Evolutionary conservation across 64 coral and sea anemone species (phyloP), one percentile per base, ranked within the genome.

Genomic region (Trachythela sp.): DNA sequence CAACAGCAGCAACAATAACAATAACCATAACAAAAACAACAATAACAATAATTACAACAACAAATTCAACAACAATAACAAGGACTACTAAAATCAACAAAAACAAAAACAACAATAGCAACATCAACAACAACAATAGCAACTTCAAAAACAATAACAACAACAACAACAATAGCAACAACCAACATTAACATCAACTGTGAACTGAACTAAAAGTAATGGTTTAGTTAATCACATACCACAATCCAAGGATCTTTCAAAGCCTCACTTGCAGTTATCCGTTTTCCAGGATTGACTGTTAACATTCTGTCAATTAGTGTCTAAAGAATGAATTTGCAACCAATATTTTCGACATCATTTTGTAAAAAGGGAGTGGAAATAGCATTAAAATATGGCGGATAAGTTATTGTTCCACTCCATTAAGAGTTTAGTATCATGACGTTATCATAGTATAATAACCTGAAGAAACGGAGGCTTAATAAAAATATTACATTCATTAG

Each of bases 171-270:
- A 48, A 58, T 22, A 58, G 54, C 14, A n/a, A 2, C 14, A n/a
- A 58, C 54, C 14, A n/a, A n/a, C 54, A 58, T 3, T 8, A n/a
- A 20, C 4, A 58, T 15, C 24, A n/a, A 58, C 7, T 58, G 24
- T n/a, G 13, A 20, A 15, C 24, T 2, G 18, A 2, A 8, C 2
- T 58, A 58, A 58, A 58, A 58, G 6, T 6, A 15, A 6, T 49
- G 48, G 48, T 49, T 6, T 15, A 35, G 13, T 51, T 2, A 37
- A 70, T 11, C 2, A 77, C 91, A 40, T 85, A 98, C 95, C 68
- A 94, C 85, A 27, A 98, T 98, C 93, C 93, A 98, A 8, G 93
- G 95, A 67, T 98, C 90, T 89, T 59, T 93, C 9, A 98, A 64
- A 18, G 95, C 95, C 5, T 91, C 95, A 58, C 41, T 35, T 17